Evolutionary conservation across 1,140 invertebrate species (phyloP).

Genomic region (Pachyrhynchus sulphureomaculatus): DNA sequence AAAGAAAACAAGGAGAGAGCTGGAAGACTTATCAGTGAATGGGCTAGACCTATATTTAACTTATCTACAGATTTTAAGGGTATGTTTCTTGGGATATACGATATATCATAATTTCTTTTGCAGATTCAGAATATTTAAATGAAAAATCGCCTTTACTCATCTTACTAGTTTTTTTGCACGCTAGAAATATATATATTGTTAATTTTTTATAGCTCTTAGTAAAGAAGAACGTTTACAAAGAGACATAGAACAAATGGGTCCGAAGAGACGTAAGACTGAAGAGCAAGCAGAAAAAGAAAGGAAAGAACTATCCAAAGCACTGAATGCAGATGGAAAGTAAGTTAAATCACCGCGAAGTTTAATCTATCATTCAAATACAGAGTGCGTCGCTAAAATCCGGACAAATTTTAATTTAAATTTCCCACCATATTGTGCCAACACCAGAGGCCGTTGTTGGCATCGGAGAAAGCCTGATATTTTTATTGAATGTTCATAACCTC

Average conservation of each 20-base stretch:
- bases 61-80: conserved; percentile 92
- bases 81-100: conserved; percentile 31
- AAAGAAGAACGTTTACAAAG: conserved; percentile 87
- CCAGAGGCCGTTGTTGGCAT: too few relatives aligned
- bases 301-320: conserved; percentile 47
- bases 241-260: conserved; percentile 85
- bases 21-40: conserved; percentile 92
- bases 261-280: conserved; percentile 57
- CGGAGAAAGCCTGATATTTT: too few relatives aligned
- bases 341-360: conserved; percentile 15
- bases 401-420: too few relatives aligned
- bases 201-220: conserved; percentile 64
- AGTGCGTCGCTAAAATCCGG: too few relatives aligned
- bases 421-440: too few relatives aligned
- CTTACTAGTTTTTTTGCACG: too few relatives aligned
- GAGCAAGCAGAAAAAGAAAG: conserved; percentile 60
- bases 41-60: conserved; percentile 96
- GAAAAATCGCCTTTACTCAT: too few relatives aligned
- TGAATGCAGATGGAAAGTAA: conserved; percentile 49
- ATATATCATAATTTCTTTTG: background rate
- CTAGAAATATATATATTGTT: conserved; percentile 9
- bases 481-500: too few relatives aligned
- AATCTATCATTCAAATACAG: too few relatives aligned
- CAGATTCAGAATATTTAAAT: too few relatives aligned
- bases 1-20: conserved; percentile 90